phyloP scores from a whole-genome alignment of 2,113 vertebrate genomes.

The Hypanus sabinus region DNA sequence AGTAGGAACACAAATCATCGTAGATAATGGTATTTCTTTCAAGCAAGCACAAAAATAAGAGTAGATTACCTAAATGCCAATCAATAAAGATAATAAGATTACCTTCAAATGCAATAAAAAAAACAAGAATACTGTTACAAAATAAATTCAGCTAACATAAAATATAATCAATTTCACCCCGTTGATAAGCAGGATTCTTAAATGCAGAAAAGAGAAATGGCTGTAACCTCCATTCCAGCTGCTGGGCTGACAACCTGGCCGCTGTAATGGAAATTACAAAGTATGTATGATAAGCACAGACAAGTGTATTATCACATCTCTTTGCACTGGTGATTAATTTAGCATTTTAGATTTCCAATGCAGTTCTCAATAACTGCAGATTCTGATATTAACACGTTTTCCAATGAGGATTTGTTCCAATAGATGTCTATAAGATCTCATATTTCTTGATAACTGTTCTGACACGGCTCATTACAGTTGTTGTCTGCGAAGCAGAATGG shows the following conservation, averaged over 20 bases:
- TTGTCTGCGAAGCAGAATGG: no score
- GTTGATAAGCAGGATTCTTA: not conserved
- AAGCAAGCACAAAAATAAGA: not conserved
- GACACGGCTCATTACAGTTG: no score
- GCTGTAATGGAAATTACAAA: not conserved
- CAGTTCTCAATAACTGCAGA: not conserved
- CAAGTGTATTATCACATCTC: not conserved
- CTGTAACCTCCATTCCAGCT: not conserved
- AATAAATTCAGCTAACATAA: not conserved
- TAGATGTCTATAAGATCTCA: not conserved
- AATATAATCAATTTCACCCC: not conserved
- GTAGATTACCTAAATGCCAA: not conserved
- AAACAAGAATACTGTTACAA: not conserved
- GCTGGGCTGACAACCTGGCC: not conserved
- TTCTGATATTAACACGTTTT: not conserved
- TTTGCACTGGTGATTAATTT: not conserved
- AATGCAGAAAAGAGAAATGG: not conserved
- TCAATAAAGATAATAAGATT: not conserved
- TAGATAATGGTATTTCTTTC: not conserved
- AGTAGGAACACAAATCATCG: no score
- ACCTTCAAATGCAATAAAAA: not conserved
- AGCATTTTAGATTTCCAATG: not conserved
- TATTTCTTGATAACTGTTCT: not conserved
- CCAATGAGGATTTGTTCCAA: not conserved
- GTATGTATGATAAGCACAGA: not conserved